phyloP scores from a whole-genome alignment of 1,140 invertebrate genomes.

The Drosophila varians region DNA sequence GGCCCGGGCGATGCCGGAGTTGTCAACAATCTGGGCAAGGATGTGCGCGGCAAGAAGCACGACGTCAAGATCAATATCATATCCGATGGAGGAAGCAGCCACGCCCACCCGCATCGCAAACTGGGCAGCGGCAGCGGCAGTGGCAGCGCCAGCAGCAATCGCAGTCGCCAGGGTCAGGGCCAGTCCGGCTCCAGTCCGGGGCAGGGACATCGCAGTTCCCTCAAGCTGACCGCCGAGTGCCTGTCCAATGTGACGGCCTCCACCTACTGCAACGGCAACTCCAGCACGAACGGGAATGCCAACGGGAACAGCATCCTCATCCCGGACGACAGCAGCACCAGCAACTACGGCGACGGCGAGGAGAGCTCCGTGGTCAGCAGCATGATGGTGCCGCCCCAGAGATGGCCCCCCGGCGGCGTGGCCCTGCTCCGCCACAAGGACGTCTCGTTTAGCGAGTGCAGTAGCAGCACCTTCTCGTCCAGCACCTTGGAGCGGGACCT shows the following conservation, averaged over 20 bases:
- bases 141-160: slow-evolving; percentile 38
- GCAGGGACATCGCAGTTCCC: slow-evolving; percentile 17
- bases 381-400: slow-evolving; percentile 71
- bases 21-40: slow-evolving; percentile 68
- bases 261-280: slow-evolving; percentile 73
- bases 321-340: slow-evolving; percentile 72
- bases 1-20: slow-evolving; percentile 62
- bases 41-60: slow-evolving; percentile 74
- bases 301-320: slow-evolving; percentile 12
- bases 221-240: slow-evolving; percentile 51
- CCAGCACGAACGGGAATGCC: background rate
- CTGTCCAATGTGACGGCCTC: slow-evolving; percentile 77
- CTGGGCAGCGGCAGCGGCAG: slow-evolving; percentile 27
- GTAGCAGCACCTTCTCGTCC: slow-evolving; percentile 70
- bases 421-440: slow-evolving; percentile 59
- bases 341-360: slow-evolving; percentile 78
- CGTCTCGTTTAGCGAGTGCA: slow-evolving; percentile 75
- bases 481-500: slow-evolving; percentile 79
- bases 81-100: slow-evolving; percentile 64
- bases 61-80: slow-evolving; percentile 81
- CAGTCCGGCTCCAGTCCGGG: background rate
- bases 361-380: slow-evolving; percentile 79
- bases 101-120: slow-evolving; percentile 19
- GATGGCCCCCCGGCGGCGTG: slow-evolving; percentile 37
- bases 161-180: slow-evolving; percentile 6